phyloP scores from a whole-genome alignment of 2,113 vertebrate species.

The Perca fluviatilis region DNA sequence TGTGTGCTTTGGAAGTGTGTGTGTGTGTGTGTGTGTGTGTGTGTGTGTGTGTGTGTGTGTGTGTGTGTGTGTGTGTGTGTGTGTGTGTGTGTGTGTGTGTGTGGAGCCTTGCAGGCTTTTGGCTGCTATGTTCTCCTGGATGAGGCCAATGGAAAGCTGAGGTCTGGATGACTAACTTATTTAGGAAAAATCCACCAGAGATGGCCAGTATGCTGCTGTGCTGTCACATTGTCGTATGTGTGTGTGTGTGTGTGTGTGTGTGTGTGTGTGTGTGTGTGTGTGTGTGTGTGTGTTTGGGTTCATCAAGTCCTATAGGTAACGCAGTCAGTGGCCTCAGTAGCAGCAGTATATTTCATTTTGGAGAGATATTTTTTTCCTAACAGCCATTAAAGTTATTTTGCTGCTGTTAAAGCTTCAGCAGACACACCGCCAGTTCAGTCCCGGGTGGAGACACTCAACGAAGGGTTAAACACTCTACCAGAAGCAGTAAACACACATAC shows the following conservation, averaged over 20 bases:
- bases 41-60: constrained; percentile 10
- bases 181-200: constrained; percentile 75
- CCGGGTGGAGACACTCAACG: constrained; percentile 59
- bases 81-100: constrained; percentile 34
- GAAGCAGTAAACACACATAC: constrained; percentile 41
- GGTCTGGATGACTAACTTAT: constrained; percentile 78
- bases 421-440: constrained; percentile 50
- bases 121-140: constrained; percentile 61
- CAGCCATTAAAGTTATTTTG: constrained; percentile 70
- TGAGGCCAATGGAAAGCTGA: constrained; percentile 73
- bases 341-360: constrained; percentile 54
- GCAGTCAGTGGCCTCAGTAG: constrained; percentile 44
- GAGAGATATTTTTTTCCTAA: constrained; percentile 46
- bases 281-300: constrained; percentile 31
- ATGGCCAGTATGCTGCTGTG: constrained; percentile 57
- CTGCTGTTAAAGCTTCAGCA: constrained; percentile 58
- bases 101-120: constrained; percentile 57
- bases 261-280: constrained; percentile 18
- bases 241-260: constrained; percentile 26
- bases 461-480: constrained; percentile 77
- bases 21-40: constrained; percentile 29
- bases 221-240: constrained; percentile 61
- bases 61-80: constrained; percentile 12
- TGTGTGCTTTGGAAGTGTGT: constrained; percentile 16
- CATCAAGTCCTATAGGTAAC: constrained; percentile 39